Conservation (phyloP, 1,140 invertebrate species). For the Drosophila kurseongensis region DNA sequence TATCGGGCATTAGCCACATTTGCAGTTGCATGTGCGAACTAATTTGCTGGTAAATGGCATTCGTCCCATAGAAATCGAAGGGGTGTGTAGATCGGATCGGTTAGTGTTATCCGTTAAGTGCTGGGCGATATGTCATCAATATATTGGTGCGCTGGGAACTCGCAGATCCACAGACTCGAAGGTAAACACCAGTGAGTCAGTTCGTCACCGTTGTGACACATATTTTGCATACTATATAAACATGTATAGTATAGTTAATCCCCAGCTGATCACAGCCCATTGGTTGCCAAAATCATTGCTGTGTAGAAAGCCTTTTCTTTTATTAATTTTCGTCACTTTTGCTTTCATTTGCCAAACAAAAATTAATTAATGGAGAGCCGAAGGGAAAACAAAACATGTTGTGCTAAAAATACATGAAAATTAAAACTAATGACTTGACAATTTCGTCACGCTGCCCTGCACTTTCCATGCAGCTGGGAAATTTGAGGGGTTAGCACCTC, state of each 20-base stretch:
- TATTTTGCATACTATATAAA: no score
- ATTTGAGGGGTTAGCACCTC: constrained; percentile 1
- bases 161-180: constrained; percentile 16
- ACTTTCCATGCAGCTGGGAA: constrained; percentile 16
- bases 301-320: constrained; percentile 21
- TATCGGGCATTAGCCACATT: constrained; percentile 43
- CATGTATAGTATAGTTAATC: constrained; percentile 26
- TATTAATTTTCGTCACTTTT: constrained; percentile 66
- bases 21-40: constrained; percentile 33
- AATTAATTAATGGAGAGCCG: constrained; percentile 32
- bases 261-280: constrained; percentile 24
- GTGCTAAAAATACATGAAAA: constrained; percentile 25
- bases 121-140: constrained; percentile 14
- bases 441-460: constrained; percentile 21
- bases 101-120: constrained; percentile 19
- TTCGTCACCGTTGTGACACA: constrained; percentile 48
- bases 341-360: constrained; percentile 51
- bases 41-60: constrained; percentile 31
- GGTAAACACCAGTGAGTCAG: constrained; percentile 27
- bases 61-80: constrained; percentile 13
- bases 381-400: constrained; percentile 10
- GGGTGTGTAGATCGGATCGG: constrained; percentile 18
- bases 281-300: constrained; percentile 21
- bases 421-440: constrained; percentile 33
- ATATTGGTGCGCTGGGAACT: background rate